Evolutionary conservation across 2,797 vertebrate genomes (phyloP).

Genomic region (Eospalax fontanierii): DNA sequence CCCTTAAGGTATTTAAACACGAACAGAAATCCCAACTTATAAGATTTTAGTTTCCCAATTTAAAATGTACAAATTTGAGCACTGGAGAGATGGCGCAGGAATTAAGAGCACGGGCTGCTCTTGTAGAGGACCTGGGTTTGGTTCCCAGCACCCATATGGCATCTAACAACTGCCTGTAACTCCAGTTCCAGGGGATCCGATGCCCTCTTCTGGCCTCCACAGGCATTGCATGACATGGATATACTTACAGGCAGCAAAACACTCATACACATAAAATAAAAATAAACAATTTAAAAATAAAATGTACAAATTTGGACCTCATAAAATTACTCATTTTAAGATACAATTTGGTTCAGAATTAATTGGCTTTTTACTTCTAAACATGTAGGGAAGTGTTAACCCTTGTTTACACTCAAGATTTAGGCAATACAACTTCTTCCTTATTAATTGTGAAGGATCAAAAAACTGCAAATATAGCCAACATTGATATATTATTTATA

Average conservation of each 20-base stretch:
- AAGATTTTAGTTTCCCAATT: conserved; percentile 45
- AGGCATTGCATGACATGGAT: no score
- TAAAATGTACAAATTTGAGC: background rate
- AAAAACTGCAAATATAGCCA: conserved; percentile 12
- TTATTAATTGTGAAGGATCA: conserved; percentile 44
- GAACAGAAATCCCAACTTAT: conserved; percentile 56
- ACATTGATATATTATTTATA: background rate
- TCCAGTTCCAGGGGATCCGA: background rate
- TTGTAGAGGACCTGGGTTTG: background rate
- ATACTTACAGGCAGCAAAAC: no score
- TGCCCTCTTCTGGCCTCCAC: background rate
- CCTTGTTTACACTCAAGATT: conserved; percentile 39
- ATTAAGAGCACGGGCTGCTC: background rate
- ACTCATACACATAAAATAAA: background rate
- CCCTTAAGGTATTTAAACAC: background rate
- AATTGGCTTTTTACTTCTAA: background rate
- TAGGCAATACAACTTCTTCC: conserved; percentile 6
- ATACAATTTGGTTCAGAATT: conserved; percentile 8
- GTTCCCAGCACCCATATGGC: background rate
- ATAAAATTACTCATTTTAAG: conserved; percentile 27
- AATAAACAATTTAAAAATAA: background rate
- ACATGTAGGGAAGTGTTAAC: conserved; percentile 13
- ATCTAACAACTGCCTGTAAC: background rate
- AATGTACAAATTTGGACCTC: background rate
- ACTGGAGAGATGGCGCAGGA: no score